These are phyloP conservation scores for Nomada hirtipes DNA, from an alignment of 2,888 invertebrate genomes.

Conservation along the genomic window DNA sequence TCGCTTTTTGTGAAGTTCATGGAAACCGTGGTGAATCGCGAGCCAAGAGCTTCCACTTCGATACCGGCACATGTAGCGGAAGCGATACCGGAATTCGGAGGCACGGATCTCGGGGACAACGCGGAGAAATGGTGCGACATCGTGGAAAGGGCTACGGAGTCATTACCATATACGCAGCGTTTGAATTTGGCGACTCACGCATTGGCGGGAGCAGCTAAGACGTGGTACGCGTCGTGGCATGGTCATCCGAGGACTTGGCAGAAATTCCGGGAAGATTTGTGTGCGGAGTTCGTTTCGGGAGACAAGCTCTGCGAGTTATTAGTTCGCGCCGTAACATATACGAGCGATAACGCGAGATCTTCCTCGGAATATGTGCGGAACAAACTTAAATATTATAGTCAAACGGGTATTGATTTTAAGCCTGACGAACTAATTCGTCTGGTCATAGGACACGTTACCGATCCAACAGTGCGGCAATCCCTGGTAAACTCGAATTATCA, in stretches of 20 bases:
- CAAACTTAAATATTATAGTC: constrained; percentile 3
- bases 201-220: constrained; percentile 5
- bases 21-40: not conserved
- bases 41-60: not conserved
- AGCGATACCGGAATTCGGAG: constrained; percentile 7
- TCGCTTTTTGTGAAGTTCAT: constrained; percentile 1
- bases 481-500: not conserved
- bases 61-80: not conserved
- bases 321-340: constrained; percentile 6
- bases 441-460: constrained; percentile 12
- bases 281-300: not conserved
- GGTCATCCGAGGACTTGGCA: constrained; percentile 16
- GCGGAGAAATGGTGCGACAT: constrained; percentile 14
- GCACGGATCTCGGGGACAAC: constrained; percentile 4
- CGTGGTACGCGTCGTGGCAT: not conserved
- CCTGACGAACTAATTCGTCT: constrained; percentile 2
- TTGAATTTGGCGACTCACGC: constrained; percentile 13
- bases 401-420: constrained; percentile 4
- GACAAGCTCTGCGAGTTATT: constrained; percentile 13
- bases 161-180: not conserved
- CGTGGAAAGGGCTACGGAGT: constrained; percentile 1
- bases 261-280: constrained; percentile 9
- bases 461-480: constrained; percentile 4
- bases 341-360: not conserved
- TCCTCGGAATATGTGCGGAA: constrained; percentile 15